Evolutionary conservation across 2,888 invertebrate species (phyloP).

Genomic region (Lutraria lutraria): DNA sequence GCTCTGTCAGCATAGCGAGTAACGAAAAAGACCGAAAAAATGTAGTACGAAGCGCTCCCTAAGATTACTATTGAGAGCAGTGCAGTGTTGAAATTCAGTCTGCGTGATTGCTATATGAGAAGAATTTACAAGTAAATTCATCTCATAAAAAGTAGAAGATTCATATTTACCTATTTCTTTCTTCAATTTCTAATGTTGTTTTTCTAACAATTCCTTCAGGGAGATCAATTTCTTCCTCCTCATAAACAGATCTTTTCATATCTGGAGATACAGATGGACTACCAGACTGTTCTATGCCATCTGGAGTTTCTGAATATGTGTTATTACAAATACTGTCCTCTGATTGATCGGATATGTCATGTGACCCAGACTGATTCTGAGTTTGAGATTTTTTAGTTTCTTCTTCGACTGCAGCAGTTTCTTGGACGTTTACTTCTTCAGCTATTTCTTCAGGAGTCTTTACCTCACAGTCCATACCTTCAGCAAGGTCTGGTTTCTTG

Average conservation of each 20-base stretch:
- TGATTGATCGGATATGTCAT: conserved; percentile 27
- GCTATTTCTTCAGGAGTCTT: background rate
- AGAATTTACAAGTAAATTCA: too few species aligned
- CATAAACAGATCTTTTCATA: conserved; percentile 86
- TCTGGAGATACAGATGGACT: conserved; percentile 29
- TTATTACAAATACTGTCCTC: conserved; percentile 18
- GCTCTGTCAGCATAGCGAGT: too few species aligned
- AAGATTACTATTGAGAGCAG: too few species aligned
- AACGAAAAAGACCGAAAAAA: too few species aligned
- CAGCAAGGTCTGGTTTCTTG: conserved; percentile 40
- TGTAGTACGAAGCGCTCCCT: too few species aligned
- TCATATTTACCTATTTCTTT: conserved; percentile 84
- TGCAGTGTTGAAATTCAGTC: too few species aligned
- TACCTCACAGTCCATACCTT: background rate
- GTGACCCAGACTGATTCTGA: background rate
- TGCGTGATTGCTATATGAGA: too few species aligned
- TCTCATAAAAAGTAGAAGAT: background rate
- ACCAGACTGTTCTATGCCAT: conserved; percentile 26
- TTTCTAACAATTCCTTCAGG: conserved; percentile 91
- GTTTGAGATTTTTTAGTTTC: conserved; percentile 27
- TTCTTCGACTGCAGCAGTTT: conserved; percentile 39
- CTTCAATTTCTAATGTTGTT: conserved; percentile 90
- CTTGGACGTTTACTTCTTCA: conserved; percentile 46
- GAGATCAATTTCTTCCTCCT: conserved; percentile 90
- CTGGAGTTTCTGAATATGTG: conserved; percentile 12